A percentile compares a stretch with the other conserved stretches of the same genome.
phyloP scores from a whole-genome alignment of 2,888 invertebrate species.

The Oxycera nigricornis region DNA sequence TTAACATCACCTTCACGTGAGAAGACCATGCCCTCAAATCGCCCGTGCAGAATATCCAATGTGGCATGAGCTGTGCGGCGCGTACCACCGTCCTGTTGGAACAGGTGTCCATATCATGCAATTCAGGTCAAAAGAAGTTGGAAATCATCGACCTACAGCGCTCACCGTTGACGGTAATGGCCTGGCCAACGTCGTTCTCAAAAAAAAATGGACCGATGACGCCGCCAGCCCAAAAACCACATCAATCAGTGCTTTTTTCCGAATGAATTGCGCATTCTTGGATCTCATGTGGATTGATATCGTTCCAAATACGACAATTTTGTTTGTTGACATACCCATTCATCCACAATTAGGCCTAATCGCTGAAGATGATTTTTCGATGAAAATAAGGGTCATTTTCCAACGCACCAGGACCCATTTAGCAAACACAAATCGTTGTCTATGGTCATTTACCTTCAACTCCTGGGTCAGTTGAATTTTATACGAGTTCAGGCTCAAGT shows the following conservation, averaged over 20 bases:
- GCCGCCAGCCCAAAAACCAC: no score
- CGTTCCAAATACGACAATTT: background rate
- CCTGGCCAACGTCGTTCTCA: slow-evolving; percentile 1
- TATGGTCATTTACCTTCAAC: background rate
- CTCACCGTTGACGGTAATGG: background rate
- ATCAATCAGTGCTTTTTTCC: background rate
- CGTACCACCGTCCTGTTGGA: background rate
- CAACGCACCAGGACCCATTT: background rate
- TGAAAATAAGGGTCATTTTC: background rate
- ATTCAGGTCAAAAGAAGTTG: background rate
- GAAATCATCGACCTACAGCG: no score
- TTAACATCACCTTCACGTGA: background rate
- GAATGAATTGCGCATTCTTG: background rate
- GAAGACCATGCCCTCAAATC: background rate
- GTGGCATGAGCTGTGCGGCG: background rate
- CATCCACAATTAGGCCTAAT: background rate
- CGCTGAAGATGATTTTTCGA: background rate
- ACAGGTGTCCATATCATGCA: no score
- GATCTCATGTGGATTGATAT: background rate
- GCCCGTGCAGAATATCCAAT: no score
- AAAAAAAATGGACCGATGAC: no score
- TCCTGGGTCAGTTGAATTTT: background rate
- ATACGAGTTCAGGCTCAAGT: background rate
- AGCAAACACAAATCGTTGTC: background rate
- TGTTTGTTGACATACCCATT: background rate